Evolutionary conservation across 2,797 vertebrate species (phyloP).

Genomic region (Odontamblyopus lacepedii): DNA sequence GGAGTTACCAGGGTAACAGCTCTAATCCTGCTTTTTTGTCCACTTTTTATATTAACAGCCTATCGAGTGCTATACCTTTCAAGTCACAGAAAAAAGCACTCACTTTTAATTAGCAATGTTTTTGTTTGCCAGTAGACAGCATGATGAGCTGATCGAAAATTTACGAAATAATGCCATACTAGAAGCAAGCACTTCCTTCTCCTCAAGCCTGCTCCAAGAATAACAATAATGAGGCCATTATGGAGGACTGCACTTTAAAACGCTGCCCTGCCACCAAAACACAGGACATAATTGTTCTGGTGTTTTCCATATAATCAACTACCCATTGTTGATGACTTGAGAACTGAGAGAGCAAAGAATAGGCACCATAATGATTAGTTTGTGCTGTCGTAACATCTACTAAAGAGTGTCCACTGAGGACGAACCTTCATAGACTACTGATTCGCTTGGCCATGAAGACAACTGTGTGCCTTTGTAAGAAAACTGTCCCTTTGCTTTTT

Average conservation of each 20-base stretch:
- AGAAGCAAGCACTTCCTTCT: slow-evolving; percentile 89
- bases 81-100: slow-evolving; percentile 88
- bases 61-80: slow-evolving; percentile 94
- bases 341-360: slow-evolving; percentile 91
- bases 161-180: slow-evolving; percentile 96
- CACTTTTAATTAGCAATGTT: slow-evolving; percentile 95
- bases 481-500: slow-evolving; percentile 68
- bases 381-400: slow-evolving; percentile 88
- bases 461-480: slow-evolving; percentile 82
- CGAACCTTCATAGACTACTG: slow-evolving; percentile 91
- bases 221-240: slow-evolving; percentile 99
- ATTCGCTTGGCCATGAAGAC: slow-evolving; percentile 92
- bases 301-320: slow-evolving; percentile 99
- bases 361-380: slow-evolving; percentile 94
- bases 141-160: slow-evolving; percentile 98
- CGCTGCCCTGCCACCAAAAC: slow-evolving; percentile 90
- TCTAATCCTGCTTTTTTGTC: slow-evolving; percentile 91
- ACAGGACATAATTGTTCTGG: slow-evolving; percentile 95
- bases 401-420: slow-evolving; percentile 88
- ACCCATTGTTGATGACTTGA: slow-evolving; percentile 97
- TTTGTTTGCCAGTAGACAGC: slow-evolving; percentile 92
- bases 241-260: slow-evolving; percentile 94
- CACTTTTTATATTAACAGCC: slow-evolving; percentile 93
- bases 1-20: slow-evolving; percentile 98
- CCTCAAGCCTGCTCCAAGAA: slow-evolving; percentile 90